Percentiles rank a stretch among this genome's conserved stretches.
phyloP scores from a whole-genome alignment of 2,797 vertebrate genomes.

The Argya squamiceps region DNA sequence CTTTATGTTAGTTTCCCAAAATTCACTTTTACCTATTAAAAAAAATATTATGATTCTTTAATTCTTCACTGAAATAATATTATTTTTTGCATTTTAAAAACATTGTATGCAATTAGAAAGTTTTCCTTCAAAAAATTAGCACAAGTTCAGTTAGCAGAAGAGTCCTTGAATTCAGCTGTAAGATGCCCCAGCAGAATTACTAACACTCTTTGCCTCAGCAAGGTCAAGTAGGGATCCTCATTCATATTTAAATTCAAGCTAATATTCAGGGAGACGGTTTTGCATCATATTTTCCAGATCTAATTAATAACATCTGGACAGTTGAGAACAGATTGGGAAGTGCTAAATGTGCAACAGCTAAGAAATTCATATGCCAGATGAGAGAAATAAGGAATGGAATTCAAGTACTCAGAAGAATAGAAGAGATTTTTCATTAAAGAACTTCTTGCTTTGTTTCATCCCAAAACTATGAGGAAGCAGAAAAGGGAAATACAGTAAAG shows the following conservation, averaged over 20 bases:
- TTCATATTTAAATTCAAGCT: conserved; percentile 34
- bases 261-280: not conserved
- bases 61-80: not conserved
- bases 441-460: not conserved
- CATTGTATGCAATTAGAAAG: not conserved
- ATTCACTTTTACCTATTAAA: not conserved
- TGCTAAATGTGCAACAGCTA: not conserved
- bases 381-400: not conserved
- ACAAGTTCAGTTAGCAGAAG: not conserved
- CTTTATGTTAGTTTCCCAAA: not conserved
- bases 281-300: not conserved
- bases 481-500: not conserved
- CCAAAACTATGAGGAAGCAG: not conserved
- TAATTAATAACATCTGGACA: conserved; percentile 61
- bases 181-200: not conserved
- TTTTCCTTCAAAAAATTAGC: not conserved
- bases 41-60: not conserved
- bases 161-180: not conserved
- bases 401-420: not conserved
- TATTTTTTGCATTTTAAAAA: not conserved
- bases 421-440: not conserved
- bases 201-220: not conserved
- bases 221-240: conserved; percentile 1
- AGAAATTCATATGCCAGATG: not conserved
- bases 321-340: not conserved